Evolutionary conservation across 1,140 invertebrate species (phyloP).

Genomic region (Conus ventricosus): DNA sequence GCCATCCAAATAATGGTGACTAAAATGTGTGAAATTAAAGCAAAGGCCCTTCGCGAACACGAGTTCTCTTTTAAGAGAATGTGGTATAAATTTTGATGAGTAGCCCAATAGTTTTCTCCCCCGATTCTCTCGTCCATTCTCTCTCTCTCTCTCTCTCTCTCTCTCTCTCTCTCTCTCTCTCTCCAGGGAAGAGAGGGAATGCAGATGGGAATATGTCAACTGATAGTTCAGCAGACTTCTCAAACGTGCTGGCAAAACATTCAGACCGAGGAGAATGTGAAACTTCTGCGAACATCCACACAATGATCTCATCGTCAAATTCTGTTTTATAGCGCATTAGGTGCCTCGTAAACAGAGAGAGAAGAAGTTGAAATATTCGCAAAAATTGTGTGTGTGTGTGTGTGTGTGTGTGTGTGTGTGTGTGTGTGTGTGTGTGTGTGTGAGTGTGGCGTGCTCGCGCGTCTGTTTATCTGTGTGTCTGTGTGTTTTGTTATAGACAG

Average conservation of each 20-base stretch:
- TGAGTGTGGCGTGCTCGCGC: background rate
- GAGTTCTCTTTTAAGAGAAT: background rate
- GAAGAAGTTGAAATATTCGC: too few species aligned
- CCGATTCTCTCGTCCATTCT: background rate
- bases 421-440: conserved; percentile 14
- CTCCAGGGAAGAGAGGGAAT: background rate
- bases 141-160: conserved; percentile 24
- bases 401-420: background rate
- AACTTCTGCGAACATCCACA: too few species aligned
- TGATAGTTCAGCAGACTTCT: too few species aligned
- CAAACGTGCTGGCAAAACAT: too few species aligned
- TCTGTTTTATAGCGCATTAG: too few species aligned
- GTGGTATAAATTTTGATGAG: background rate
- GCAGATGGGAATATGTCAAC: too few species aligned
- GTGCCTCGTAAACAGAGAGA: too few species aligned
- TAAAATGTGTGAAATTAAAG: background rate
- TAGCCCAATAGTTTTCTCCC: background rate
- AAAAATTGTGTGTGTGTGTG: background rate
- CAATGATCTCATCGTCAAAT: too few species aligned
- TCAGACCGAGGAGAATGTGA: too few species aligned
- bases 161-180: background rate
- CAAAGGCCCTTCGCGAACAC: background rate
- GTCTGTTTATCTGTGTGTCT: background rate
- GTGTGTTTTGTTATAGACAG: background rate
- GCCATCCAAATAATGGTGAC: background rate